A percentile compares a stretch with the other conserved stretches of the same genome.
Evolutionary conservation across 2,888 invertebrate genomes (phyloP).

Genomic region (Platycnemis pennipes): DNA sequence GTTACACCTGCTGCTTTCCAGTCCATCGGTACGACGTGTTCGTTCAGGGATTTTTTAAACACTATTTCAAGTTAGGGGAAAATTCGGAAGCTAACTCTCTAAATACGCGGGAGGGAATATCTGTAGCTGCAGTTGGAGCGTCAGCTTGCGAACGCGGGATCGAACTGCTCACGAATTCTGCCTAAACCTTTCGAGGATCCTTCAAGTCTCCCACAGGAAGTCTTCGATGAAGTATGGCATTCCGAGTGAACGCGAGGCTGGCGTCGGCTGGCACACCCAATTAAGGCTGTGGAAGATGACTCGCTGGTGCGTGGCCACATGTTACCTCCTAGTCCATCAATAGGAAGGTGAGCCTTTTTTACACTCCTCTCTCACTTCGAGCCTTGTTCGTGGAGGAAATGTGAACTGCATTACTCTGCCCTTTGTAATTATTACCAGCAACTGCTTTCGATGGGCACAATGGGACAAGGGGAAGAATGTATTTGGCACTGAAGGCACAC

Average conservation of each 20-base stretch:
- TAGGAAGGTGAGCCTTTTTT: slow-evolving; percentile 12
- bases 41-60: no score
- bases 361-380: background rate
- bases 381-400: background rate
- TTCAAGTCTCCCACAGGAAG: background rate
- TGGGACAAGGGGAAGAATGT: background rate
- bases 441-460: background rate
- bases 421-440: slow-evolving; percentile 15
- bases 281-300: slow-evolving; percentile 43
- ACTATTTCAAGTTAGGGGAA: no score
- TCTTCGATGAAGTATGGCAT: background rate
- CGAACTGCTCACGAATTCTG: background rate
- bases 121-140: background rate
- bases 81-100: no score
- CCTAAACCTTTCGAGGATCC: background rate
- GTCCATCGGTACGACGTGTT: no score
- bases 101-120: no score
- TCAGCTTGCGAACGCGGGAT: slow-evolving; percentile 51
- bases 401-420: background rate
- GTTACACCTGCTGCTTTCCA: no score
- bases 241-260: background rate
- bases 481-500: no score
- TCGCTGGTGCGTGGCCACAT: slow-evolving; percentile 45
- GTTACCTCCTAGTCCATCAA: slow-evolving; percentile 39
- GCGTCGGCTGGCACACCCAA: background rate